phyloP scores from a whole-genome alignment of 2,113 vertebrate genomes.

The Dipodomys merriami region DNA sequence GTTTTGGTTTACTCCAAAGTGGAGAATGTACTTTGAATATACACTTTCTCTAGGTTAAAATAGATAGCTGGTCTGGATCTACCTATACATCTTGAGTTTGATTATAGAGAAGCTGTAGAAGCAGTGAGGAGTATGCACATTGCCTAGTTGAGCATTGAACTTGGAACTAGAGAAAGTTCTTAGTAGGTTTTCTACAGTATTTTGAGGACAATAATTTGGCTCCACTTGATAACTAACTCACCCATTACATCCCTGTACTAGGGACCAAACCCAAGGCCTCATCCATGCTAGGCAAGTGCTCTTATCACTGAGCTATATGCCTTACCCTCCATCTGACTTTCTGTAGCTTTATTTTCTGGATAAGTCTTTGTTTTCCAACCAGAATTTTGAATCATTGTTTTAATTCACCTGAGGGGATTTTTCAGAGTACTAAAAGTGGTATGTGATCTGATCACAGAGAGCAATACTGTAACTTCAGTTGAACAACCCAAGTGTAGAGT shows the following conservation, averaged over 20 bases:
- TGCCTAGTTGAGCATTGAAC: background rate
- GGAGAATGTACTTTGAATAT: background rate
- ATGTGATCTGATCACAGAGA: background rate
- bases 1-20: background rate
- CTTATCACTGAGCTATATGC: background rate
- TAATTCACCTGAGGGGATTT: background rate
- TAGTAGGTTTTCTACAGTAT: background rate
- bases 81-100: background rate
- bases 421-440: background rate
- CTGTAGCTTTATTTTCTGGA: constrained; percentile 3
- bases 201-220: background rate
- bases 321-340: background rate
- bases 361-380: background rate
- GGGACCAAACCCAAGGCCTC: background rate
- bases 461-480: background rate
- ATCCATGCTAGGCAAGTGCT: background rate
- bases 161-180: background rate
- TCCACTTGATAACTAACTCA: background rate
- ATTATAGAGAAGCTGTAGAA: background rate
- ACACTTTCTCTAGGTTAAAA: background rate
- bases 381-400: background rate
- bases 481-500: background rate
- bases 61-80: background rate
- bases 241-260: background rate
- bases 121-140: background rate